These are phyloP conservation scores for Apamea crenata DNA, from an alignment of 2,888 invertebrate species.

Conservation along the genomic window DNA sequence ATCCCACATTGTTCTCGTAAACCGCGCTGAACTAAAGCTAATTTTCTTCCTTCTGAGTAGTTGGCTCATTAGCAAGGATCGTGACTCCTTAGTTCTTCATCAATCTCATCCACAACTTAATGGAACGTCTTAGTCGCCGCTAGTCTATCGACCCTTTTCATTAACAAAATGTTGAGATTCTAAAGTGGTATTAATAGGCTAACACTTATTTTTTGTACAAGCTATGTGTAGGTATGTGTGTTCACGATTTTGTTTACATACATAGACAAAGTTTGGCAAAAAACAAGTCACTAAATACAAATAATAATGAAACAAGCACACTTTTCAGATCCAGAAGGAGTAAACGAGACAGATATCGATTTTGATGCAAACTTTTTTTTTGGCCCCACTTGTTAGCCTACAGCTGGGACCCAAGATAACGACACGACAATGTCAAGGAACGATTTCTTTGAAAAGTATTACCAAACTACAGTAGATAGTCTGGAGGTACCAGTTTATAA, in stretches of 20 bases:
- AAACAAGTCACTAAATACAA: neutral
- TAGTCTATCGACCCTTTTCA: neutral
- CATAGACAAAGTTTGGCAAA: neutral
- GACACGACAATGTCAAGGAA: neutral
- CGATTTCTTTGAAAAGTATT: neutral
- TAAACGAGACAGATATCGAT: neutral
- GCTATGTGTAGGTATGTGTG: no score
- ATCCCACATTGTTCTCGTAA: neutral
- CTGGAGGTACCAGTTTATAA: neutral
- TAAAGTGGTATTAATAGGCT: neutral
- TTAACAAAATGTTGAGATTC: neutral
- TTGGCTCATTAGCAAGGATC: slow-evolving; percentile 3
- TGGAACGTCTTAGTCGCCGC: neutral
- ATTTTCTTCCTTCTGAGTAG: slow-evolving; percentile 5
- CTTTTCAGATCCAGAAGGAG: neutral
- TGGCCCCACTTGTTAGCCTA: neutral
- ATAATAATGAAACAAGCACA: neutral
- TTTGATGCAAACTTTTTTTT: neutral
- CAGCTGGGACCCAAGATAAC: neutral
- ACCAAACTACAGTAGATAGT: neutral
- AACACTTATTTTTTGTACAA: neutral
- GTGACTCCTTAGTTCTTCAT: slow-evolving; percentile 25
- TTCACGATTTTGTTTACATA: neutral
- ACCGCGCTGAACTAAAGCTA: neutral
- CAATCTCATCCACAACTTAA: neutral